Base-by-base conservation (phyloP, 2,113 vertebrate species). In the Phrynosoma platyrhinos region DNA sequence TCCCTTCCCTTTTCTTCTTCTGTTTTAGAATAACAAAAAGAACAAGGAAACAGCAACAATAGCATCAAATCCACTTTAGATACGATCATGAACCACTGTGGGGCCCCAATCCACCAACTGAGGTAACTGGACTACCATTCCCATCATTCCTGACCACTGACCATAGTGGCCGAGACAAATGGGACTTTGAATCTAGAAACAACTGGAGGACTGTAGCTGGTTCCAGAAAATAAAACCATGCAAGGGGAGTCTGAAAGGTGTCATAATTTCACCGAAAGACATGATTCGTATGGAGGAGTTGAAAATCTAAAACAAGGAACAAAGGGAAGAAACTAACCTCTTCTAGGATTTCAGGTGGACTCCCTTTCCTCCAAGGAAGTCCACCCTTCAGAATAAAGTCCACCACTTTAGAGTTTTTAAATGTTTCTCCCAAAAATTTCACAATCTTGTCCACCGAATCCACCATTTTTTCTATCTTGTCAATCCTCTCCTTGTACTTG, bases 381-480 rank as follows among this genome's bases (percentile, higher is more conserved):
- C 90, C 79, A 36, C 97, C 97, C 88, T 95, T 97, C 58, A 97
- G 89, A 93, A 98, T 95, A 89, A 98, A 97, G 91, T 98, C 98
- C 93, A 97, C 95, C 89, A 98, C 95, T 93, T 97, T 97, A 0
- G 97, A 98, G 94, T 97, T 97, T 94, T 95, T 97, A 90, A 98
- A 95, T n/a, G 95, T 92, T 47, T 98, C 93, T 72, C 96, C 97
- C 88, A 98, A 93, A 88, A 96, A 96, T 0, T 95, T 94, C n/a
- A 97, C 89, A 47, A 97, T 96, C 91, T 97, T 97, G 93, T 98
- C 97, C 92, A 97, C 82, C 0, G 96, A 95, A 74, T 96, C 95
- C 42, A 98, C 93, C 84, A 96, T 96, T 90, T 92, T 96, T 90
- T 97, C 97, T 76, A 98, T 96, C 82, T 97, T 95, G 88, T 98